Conservation (phyloP, 2,797 vertebrate species). For the Galagoides demidoff region DNA sequence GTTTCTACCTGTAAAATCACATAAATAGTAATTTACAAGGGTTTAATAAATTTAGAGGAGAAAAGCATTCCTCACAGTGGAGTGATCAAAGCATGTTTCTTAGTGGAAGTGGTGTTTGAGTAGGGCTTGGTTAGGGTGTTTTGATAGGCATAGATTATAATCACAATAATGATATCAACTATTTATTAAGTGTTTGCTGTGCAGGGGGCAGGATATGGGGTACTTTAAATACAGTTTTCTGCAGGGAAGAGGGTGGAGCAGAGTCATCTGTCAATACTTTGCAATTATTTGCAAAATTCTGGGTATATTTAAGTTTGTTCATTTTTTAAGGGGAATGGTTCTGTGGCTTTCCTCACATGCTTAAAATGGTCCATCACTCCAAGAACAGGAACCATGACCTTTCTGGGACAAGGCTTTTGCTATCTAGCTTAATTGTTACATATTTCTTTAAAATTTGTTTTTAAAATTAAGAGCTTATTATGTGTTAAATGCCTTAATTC, state of each 20-base stretch:
- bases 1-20: conserved; percentile 13
- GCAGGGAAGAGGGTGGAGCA: background rate
- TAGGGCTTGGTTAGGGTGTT: background rate
- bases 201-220: background rate
- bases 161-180: background rate
- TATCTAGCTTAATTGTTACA: background rate
- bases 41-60: background rate
- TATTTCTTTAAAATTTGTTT: background rate
- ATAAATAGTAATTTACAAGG: background rate
- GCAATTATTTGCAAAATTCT: background rate
- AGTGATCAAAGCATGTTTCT: background rate
- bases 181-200: background rate
- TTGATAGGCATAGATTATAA: background rate
- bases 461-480: background rate
- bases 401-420: conserved; percentile 27
- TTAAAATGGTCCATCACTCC: background rate
- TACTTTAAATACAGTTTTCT: background rate
- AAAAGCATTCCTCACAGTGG: background rate
- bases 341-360: background rate
- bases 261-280: background rate
- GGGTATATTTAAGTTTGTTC: background rate
- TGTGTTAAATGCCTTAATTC: background rate
- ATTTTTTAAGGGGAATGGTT: background rate
- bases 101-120: background rate
- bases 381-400: background rate